Percentiles rank a stretch among this genome's conserved stretches.
Evolutionary conservation across 2,888 invertebrate genomes (phyloP).

Genomic region (Villa cingulata): DNA sequence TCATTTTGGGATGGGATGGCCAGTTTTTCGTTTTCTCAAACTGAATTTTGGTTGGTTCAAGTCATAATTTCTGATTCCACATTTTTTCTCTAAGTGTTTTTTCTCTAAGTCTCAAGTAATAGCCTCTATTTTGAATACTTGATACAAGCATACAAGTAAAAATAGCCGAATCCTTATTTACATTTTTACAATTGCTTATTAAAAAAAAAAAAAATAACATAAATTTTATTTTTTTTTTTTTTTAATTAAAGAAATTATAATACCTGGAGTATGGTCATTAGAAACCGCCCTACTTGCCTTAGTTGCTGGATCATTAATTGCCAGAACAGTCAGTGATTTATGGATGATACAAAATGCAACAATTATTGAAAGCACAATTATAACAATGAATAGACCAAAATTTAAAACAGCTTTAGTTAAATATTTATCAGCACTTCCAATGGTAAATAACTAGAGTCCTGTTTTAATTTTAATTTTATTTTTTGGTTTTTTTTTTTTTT

Average conservation of each 20-base stretch:
- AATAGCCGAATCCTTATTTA: not conserved
- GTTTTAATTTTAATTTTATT: too few relatives aligned
- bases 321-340: conserved; percentile 86
- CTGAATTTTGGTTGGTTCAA: too few relatives aligned
- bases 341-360: conserved; percentile 96
- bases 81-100: too few relatives aligned
- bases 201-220: not conserved
- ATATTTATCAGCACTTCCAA: conserved; percentile 74
- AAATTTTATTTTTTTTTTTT: too few relatives aligned
- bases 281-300: conserved; percentile 61
- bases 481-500: not conserved
- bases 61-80: too few relatives aligned
- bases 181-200: not conserved
- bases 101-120: too few relatives aligned
- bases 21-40: too few relatives aligned
- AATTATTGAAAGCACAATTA: conserved; percentile 86
- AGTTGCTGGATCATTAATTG: conserved; percentile 68
- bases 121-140: not conserved
- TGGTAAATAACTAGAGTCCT: too few relatives aligned
- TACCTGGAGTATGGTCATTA: conserved; percentile 64
- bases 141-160: not conserved
- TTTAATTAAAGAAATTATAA: conserved; percentile 44
- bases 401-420: conserved; percentile 63
- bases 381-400: conserved; percentile 65
- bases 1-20: too few relatives aligned